A percentile compares a stretch with the other conserved stretches of the same genome.
Conservation (phyloP, 2,113 vertebrate species). For the Toxotes chatareus region DNA sequence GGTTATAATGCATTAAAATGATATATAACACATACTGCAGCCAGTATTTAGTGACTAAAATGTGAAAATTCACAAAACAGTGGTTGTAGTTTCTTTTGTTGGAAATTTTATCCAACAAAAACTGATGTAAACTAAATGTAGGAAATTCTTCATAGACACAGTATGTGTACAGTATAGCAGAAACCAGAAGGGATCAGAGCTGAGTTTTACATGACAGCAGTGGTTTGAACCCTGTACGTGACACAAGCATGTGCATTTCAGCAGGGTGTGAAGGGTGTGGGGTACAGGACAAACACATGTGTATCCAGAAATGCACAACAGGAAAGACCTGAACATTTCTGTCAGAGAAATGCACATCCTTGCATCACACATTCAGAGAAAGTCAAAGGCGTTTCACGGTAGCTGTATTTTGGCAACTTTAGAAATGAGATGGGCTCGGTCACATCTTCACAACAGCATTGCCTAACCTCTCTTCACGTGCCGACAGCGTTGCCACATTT, state of each 20-base stretch:
- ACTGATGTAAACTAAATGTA: too few relatives aligned
- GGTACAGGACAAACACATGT: not conserved
- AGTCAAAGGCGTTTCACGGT: constrained; percentile 3
- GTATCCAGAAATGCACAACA: not conserved
- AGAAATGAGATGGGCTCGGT: constrained; percentile 1
- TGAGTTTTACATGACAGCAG: not conserved
- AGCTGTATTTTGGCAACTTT: not conserved
- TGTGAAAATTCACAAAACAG: not conserved
- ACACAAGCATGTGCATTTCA: not conserved
- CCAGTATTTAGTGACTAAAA: not conserved
- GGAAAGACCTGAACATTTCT: not conserved
- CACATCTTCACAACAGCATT: not conserved
- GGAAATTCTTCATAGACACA: not conserved
- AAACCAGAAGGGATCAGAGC: not conserved
- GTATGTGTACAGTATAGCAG: not conserved
- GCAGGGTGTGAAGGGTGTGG: not conserved
- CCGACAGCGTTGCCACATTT: not conserved
- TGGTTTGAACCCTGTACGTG: not conserved
- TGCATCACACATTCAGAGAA: constrained; percentile 35
- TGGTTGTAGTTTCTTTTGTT: too few relatives aligned
- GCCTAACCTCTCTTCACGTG: constrained; percentile 17
- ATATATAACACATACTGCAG: not conserved
- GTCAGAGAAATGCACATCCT: not conserved
- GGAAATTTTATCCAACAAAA: too few relatives aligned
- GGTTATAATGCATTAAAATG: not conserved